Evolutionary conservation across 2,888 invertebrate species (phyloP).

Genomic region (Scaptomyza polygonia): DNA sequence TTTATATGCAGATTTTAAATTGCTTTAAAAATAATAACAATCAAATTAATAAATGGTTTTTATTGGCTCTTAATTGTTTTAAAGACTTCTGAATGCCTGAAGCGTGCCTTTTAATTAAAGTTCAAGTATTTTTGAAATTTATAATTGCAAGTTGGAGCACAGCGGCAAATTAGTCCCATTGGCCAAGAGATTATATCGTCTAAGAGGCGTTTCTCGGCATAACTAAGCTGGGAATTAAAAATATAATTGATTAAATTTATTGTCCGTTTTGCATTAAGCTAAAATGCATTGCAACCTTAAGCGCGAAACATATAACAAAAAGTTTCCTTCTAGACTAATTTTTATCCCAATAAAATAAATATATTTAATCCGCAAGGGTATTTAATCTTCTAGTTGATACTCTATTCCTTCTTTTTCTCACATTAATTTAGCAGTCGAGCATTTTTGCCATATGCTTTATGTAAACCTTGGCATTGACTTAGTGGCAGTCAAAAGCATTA

Average conservation of each 20-base stretch:
- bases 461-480: conserved; percentile 57
- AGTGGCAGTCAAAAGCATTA: conserved; percentile 12
- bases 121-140: neutral
- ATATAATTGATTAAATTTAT: neutral
- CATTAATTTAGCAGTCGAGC: conserved; percentile 15
- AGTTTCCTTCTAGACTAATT: neutral
- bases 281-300: neutral
- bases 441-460: conserved; percentile 17
- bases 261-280: no score
- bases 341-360: neutral
- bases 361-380: neutral
- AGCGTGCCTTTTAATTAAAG: neutral
- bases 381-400: neutral
- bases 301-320: neutral
- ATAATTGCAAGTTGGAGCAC: neutral
- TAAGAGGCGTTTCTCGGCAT: neutral
- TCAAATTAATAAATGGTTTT: neutral
- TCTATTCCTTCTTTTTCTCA: neutral
- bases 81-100: neutral
- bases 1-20: neutral
- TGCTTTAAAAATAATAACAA: neutral
- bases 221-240: neutral
- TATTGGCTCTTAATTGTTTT: neutral
- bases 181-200: neutral
- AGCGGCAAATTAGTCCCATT: neutral